phyloP scores from a whole-genome alignment of 2,888 invertebrate species.

The Onthophagus sagittarius region DNA sequence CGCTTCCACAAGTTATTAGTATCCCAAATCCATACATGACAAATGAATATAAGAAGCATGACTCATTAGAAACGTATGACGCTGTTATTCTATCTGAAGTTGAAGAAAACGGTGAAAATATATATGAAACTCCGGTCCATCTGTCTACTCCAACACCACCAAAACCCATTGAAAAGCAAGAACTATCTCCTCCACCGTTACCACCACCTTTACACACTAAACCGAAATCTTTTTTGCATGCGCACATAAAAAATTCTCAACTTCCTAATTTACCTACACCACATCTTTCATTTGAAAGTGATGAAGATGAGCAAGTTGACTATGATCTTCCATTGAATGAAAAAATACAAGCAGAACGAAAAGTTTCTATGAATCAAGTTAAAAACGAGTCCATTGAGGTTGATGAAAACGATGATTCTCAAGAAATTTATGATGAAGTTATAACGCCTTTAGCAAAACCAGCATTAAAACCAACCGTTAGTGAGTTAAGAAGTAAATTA shows the following conservation, averaged over 20 bases:
- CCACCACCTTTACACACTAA: background rate
- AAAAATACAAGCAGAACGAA: background rate
- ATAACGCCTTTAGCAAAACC: background rate
- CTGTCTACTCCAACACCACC: background rate
- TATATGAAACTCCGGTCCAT: slow-evolving; percentile 6
- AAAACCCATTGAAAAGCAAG: background rate
- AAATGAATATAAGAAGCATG: background rate
- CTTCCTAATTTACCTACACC: background rate
- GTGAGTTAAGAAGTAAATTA: background rate
- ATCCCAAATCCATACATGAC: slow-evolving; percentile 6
- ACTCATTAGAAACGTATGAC: slow-evolving; percentile 6
- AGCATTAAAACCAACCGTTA: background rate
- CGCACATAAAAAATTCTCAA: background rate
- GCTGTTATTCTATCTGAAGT: background rate
- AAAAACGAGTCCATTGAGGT: background rate
- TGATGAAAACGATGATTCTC: background rate
- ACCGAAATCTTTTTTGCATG: background rate
- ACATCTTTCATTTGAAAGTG: background rate
- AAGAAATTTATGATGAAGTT: slow-evolving; percentile 16
- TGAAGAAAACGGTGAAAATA: background rate
- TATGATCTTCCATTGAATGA: slow-evolving; percentile 7
- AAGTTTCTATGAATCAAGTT: background rate
- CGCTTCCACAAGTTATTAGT: slow-evolving; percentile 3
- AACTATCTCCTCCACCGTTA: background rate
- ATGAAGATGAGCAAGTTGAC: slow-evolving; percentile 1